Percentiles rank a stretch among this genome's conserved stretches.
These are phyloP conservation scores for Poicephalus meyeri DNA, from an alignment of 2,113 vertebrate genomes.

Conservation along the genomic window DNA sequence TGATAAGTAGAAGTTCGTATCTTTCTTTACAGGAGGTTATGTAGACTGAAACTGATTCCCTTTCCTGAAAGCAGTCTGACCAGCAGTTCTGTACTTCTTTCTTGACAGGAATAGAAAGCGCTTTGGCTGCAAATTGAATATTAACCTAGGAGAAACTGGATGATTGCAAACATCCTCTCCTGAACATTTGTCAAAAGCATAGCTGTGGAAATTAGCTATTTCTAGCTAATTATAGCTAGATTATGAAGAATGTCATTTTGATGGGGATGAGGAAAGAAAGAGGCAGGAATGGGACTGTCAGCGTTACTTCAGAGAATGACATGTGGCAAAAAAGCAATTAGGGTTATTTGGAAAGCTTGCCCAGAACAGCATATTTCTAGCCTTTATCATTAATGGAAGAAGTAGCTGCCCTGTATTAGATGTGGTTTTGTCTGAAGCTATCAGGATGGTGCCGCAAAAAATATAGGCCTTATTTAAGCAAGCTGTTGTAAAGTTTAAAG, in stretches of 20 bases:
- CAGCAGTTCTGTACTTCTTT: neutral
- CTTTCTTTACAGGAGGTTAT: neutral
- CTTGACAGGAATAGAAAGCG: neutral
- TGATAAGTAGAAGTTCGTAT: neutral
- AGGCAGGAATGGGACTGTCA: neutral
- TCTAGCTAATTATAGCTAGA: constrained; percentile 25
- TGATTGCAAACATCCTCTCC: neutral
- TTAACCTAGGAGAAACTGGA: neutral
- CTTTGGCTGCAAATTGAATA: neutral
- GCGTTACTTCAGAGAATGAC: neutral
- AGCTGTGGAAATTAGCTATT: constrained; percentile 2
- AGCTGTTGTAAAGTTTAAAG: neutral
- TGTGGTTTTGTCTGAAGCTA: neutral
- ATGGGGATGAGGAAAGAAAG: constrained; percentile 1
- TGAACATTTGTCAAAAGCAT: neutral
- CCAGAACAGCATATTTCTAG: neutral
- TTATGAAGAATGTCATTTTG: neutral
- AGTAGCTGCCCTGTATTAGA: neutral
- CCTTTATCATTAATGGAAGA: neutral
- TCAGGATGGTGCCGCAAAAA: neutral
- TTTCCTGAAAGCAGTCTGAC: neutral
- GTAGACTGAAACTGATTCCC: neutral
- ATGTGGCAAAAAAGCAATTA: neutral
- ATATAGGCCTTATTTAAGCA: neutral
- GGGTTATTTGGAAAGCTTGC: constrained; percentile 6